Base-by-base conservation (phyloP, 2,113 vertebrate genomes). In the Hystrix cristata region DNA sequence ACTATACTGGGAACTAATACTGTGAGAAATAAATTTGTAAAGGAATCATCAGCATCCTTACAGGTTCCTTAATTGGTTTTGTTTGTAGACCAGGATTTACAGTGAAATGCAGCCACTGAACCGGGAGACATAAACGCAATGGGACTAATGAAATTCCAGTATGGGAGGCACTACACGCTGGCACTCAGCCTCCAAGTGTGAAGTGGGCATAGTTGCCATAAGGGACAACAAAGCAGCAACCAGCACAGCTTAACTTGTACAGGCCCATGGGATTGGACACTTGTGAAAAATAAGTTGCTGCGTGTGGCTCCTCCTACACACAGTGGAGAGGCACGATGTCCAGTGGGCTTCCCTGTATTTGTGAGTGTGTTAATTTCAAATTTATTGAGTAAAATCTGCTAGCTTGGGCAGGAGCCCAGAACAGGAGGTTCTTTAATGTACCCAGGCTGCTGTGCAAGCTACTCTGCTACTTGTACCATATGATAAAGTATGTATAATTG, bases 91-190 rank as follows among this genome's bases (percentile, higher is more conserved):
- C 10, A 59, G 34, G 38, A 71, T 27, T 71, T 55, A 57, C 3
- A 69, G 23, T 38, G 25, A 10, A 57, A 23, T 43, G 2, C 9
- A 27, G 34, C 5, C 51, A 43, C 21, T n/a, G 48, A 57, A 27
- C 55, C 43, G 51, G 2, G 18, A 57, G 48, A 71, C 46, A 14
- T 14, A 71, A 71, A 87, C 57, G 25, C 21, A 43, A 18, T 71
- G 23, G 31, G 4, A 43, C 34, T 43, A 27, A 15, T 55, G 55
- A 67, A 21, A 43, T 57, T 53, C 2, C 12, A 31, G 83, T 1
- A 16, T 65, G 83, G 10, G 5, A 86, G 27, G 18, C 1, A 5
- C 6, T 7, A 7, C 3, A 0, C n/a, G 19, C 1, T n/a, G 34
- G 7, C 64, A 25, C 29, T 12, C 31, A n/a, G 19, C 6, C 15